A percentile compares a stretch with the other conserved stretches of the same genome.
phyloP scores from a whole-genome alignment of 2,888 invertebrate genomes.

The Lithosia quadra region DNA sequence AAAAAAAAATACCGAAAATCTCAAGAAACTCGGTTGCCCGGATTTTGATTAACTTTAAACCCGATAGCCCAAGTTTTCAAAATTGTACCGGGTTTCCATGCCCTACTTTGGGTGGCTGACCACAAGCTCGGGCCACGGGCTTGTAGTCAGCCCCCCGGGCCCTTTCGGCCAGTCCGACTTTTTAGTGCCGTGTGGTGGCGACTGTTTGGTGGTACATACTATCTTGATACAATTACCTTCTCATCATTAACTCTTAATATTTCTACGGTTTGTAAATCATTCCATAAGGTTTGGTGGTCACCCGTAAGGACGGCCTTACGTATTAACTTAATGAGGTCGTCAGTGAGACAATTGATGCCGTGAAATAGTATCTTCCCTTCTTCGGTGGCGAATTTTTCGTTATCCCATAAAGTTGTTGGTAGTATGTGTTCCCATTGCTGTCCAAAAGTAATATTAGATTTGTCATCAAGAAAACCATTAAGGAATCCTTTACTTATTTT shows the following conservation, averaged over 20 bases:
- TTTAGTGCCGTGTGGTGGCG: too few relatives aligned
- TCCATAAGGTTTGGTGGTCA: constrained; percentile 61
- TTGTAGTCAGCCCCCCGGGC: too few relatives aligned
- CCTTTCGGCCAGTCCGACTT: too few relatives aligned
- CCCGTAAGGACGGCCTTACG: constrained; percentile 63
- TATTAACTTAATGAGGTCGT: constrained; percentile 67
- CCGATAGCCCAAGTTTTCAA: too few relatives aligned
- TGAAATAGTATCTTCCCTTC: constrained; percentile 74
- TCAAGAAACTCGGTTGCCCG: too few relatives aligned
- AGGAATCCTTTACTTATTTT: constrained; percentile 73
- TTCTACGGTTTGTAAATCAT: constrained; percentile 62
- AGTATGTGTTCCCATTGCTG: constrained; percentile 74
- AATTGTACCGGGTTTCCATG: too few relatives aligned
- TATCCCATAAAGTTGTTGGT: constrained; percentile 75
- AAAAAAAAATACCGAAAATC: too few relatives aligned
- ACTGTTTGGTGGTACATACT: neutral
- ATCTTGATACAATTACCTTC: constrained; percentile 14
- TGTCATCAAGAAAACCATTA: constrained; percentile 65
- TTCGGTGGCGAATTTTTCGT: constrained; percentile 69
- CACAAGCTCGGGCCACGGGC: too few relatives aligned
- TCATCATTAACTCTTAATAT: constrained; percentile 70
- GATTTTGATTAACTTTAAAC: too few relatives aligned
- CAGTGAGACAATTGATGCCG: constrained; percentile 68
- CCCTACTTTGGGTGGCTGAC: too few relatives aligned
- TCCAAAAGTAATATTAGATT: constrained; percentile 63